These are phyloP conservation scores for Physeter macrocephalus DNA, from an alignment of 2,113 vertebrate species.

Conservation along the genomic window DNA sequence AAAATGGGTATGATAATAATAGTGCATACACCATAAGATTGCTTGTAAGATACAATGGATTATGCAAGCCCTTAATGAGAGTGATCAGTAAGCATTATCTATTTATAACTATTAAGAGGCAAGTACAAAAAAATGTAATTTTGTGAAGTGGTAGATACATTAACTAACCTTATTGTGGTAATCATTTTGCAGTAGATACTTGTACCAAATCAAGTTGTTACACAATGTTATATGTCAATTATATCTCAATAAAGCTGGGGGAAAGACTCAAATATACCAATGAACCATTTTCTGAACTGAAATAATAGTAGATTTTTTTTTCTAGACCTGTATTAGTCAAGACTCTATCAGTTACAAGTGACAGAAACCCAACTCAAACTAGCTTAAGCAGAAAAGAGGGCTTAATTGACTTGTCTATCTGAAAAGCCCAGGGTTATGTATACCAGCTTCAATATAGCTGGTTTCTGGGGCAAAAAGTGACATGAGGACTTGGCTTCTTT, in stretches of 20 bases:
- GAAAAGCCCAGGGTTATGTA: not conserved
- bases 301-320: not conserved
- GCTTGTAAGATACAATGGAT: not conserved
- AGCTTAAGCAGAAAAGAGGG: not conserved
- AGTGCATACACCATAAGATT: not conserved
- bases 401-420: not conserved
- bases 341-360: not conserved
- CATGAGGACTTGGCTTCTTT: not conserved
- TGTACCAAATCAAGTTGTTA: not conserved
- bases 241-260: not conserved
- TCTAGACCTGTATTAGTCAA: not conserved
- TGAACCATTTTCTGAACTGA: not conserved
- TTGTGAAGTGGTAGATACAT: not conserved
- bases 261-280: not conserved
- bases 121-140: not conserved
- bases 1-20: not conserved
- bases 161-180: not conserved
- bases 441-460: not conserved
- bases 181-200: not conserved
- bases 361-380: not conserved
- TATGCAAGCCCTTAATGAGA: not conserved
- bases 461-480: not conserved
- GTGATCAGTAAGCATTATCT: not conserved
- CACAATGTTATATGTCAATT: not conserved
- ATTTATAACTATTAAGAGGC: not conserved